Evolutionary conservation across 2,888 invertebrate genomes (phyloP).

Genomic region (Caenorhabditis sp.): DNA sequence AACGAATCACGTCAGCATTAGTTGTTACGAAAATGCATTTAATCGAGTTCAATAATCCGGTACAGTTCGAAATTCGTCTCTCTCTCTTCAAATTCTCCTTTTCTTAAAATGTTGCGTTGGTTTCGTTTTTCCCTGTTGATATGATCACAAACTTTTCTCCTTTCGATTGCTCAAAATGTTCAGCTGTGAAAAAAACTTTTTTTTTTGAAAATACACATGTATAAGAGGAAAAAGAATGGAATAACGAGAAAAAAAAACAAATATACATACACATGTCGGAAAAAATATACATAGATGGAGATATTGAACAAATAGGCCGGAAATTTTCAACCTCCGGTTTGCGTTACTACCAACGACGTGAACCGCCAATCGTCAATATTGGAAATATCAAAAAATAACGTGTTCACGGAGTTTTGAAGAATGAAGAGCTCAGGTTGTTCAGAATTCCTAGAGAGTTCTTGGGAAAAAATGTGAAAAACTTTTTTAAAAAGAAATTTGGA

Average conservation of each 20-base stretch:
- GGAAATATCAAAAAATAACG: too few species aligned
- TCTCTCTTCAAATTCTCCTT: too few species aligned
- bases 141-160: neutral
- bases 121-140: neutral
- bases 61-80: neutral
- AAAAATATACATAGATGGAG: neutral
- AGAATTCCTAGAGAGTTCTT: too few species aligned
- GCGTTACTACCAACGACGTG: too few species aligned
- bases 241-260: conserved; percentile 12
- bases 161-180: neutral
- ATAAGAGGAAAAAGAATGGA: neutral
- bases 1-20: conserved; percentile 1
- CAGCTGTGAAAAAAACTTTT: neutral
- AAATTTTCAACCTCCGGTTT: neutral
- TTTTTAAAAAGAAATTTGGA: too few species aligned
- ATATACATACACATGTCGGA: neutral
- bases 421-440: too few species aligned
- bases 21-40: conserved; percentile 1
- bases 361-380: neutral
- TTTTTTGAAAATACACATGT: neutral
- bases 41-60: neutral
- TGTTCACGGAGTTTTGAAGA: too few species aligned
- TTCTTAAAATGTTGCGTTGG: too few species aligned
- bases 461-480: too few species aligned
- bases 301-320: neutral